Evolutionary conservation across 2,797 vertebrate genomes (phyloP).

Genomic region (Sebastiscus tertius): DNA sequence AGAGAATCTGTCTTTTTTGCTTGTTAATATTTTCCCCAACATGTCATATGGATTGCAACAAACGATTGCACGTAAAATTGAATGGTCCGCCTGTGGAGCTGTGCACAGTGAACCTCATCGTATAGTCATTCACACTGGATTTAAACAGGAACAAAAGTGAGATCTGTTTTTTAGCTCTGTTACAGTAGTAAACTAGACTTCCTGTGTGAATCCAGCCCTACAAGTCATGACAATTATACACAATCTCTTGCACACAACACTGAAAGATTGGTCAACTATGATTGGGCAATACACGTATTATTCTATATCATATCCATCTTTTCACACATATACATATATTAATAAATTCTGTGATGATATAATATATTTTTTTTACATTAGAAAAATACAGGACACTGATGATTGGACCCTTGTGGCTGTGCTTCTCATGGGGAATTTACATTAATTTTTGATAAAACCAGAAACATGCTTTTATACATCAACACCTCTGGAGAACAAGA

Average conservation of each 20-base stretch:
- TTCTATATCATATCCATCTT: slow-evolving; percentile 76
- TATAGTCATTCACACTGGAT: slow-evolving; percentile 58
- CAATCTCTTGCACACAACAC: slow-evolving; percentile 75
- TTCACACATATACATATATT: slow-evolving; percentile 81
- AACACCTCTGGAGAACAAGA: slow-evolving; percentile 75
- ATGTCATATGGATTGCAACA: slow-evolving; percentile 71
- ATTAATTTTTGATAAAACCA: slow-evolving; percentile 76
- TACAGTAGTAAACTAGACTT: slow-evolving; percentile 29
- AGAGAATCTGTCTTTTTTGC: slow-evolving; percentile 77
- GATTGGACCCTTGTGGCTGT: slow-evolving; percentile 81
- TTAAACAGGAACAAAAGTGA: slow-evolving; percentile 54
- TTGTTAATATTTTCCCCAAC: slow-evolving; percentile 69
- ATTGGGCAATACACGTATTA: slow-evolving; percentile 77
- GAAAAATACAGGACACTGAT: slow-evolving; percentile 86
- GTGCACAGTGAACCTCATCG: slow-evolving; percentile 66
- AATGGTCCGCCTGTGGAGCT: slow-evolving; percentile 54
- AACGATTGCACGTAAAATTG: slow-evolving; percentile 73
- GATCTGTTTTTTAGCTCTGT: slow-evolving; percentile 29
- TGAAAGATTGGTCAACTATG: slow-evolving; percentile 73
- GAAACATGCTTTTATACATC: slow-evolving; percentile 85
- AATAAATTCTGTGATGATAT: slow-evolving; percentile 75
- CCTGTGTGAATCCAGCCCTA: slow-evolving; percentile 64
- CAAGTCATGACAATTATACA: slow-evolving; percentile 63
- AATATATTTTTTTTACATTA: slow-evolving; percentile 73
- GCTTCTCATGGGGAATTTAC: slow-evolving; percentile 79